Percentiles rank a stretch among this genome's conserved stretches.
Conservation (phyloP, 2,888 invertebrate species). For the Nomada lathburiana region DNA sequence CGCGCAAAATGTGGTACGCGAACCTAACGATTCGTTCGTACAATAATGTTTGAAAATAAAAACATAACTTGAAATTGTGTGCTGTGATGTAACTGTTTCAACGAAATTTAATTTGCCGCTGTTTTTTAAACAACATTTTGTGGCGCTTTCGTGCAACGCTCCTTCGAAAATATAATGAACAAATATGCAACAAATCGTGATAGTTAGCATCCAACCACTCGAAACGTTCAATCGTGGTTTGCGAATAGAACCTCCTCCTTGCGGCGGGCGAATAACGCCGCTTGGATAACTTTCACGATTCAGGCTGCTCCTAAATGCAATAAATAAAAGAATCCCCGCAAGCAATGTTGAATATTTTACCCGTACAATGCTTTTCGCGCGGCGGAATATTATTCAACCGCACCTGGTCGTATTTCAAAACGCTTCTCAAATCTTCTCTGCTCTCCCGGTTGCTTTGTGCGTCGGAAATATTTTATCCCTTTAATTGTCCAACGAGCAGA, state of each 20-base stretch:
- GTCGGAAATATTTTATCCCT: conserved; percentile 41
- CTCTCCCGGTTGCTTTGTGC: conserved; percentile 14
- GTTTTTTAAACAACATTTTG: too few species aligned
- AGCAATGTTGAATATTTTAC: conserved; percentile 30
- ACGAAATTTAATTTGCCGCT: not conserved
- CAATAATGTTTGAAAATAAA: too few species aligned
- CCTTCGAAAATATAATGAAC: too few species aligned
- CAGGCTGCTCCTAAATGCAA: conserved; percentile 12
- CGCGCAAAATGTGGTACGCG: too few species aligned
- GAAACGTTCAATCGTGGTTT: not conserved
- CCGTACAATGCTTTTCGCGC: conserved; percentile 6
- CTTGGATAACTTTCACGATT: not conserved
- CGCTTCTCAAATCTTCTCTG: conserved; percentile 11
- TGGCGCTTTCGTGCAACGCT: too few species aligned
- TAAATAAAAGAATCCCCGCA: conserved; percentile 31
- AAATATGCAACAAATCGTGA: too few species aligned
- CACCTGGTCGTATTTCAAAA: conserved; percentile 33
- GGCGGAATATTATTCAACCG: conserved; percentile 19
- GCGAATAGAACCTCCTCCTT: conserved; percentile 5
- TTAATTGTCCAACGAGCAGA: conserved; percentile 44
- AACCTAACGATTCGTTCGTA: too few species aligned
- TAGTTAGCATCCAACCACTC: not conserved
- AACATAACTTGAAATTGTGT: too few species aligned
- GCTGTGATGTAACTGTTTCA: too few species aligned
- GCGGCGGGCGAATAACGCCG: not conserved